Evolutionary conservation across 1,140 invertebrate genomes (phyloP), one percentile per base, ranked within the genome.

Genomic region (Heliconius hewitsoni): DNA sequence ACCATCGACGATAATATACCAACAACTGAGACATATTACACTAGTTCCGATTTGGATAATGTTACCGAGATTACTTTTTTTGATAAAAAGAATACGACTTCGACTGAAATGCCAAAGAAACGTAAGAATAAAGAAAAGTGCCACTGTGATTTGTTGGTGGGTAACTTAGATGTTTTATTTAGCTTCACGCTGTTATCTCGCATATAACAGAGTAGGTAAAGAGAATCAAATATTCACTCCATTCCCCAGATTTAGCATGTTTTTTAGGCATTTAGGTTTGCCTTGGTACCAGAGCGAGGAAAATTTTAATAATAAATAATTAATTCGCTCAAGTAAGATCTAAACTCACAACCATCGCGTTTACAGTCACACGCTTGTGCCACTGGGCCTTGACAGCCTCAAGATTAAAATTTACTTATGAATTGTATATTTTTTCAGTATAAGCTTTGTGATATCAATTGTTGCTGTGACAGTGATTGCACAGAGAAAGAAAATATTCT

Each of bases 381-480:
- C 42, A 46, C 42, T 46, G 42, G 42, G 42, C 11, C 11, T 4
- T 11, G 39, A 42, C 11, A 13, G 42, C 11, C 42, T 46, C 42
- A 13, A 46, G 11, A 46, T 46, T 46, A 4, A 46, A 46, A 46
- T 46, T 4, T 46, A 46, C 42, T 4, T 46, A 46, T 13, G 16
- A 55, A 0, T 57, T 57, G 1, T 57, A n/a, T 75, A 77, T 81
- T 72, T 6, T 79, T 95, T 70, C 88, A 96, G 95, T 91, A 93
- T 55, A 87, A 94, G 81, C 90, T 90, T 27, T 98, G 97, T 94
- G 97, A 98, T 91, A 94, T 97, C 50, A 96, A 97, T 84, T 98
- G 97, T 89, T 97, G 97, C 84, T 97, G 97, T 92, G 97, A 98
- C 91, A 83, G 78, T 34, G 97, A 97, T 79, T 98, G 97, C 87